A percentile compares a stretch with the other conserved stretches of the same genome.
Evolutionary conservation across 2,888 invertebrate genomes (phyloP).

Genomic region (Chrysolina oricalcia): DNA sequence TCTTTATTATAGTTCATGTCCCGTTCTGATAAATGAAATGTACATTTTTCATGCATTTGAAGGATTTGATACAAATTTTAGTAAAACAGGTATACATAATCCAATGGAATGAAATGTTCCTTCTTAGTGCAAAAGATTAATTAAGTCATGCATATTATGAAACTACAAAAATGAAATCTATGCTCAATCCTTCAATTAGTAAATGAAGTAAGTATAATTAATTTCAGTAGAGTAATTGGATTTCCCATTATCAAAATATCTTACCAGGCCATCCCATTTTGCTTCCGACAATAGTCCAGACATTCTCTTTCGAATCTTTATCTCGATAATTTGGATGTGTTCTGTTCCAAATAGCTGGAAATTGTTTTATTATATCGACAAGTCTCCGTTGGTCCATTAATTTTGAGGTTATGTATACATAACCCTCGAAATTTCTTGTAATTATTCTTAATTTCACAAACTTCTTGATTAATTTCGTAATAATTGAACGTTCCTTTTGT

Average conservation of each 20-base stretch:
- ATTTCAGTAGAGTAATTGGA: not conserved
- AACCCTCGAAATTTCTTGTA: not conserved
- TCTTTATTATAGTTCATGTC: no score
- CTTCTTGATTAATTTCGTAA: not conserved
- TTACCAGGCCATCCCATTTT: slow-evolving; percentile 58
- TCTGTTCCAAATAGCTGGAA: slow-evolving; percentile 62
- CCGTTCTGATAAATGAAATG: no score
- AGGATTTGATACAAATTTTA: no score
- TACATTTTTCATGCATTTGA: no score
- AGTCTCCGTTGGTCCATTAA: slow-evolving; percentile 58
- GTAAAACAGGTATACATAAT: no score
- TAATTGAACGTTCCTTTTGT: not conserved
- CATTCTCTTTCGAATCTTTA: slow-evolving; percentile 57
- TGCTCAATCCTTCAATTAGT: not conserved
- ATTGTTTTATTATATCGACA: slow-evolving; percentile 55
- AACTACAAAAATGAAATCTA: not conserved
- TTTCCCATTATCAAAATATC: not conserved
- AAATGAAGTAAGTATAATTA: not conserved
- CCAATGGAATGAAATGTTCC: no score
- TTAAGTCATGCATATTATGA: not conserved
- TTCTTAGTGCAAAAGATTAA: not conserved
- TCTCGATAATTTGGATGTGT: slow-evolving; percentile 60
- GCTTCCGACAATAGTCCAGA: slow-evolving; percentile 59
- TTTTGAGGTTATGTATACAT: slow-evolving; percentile 49
- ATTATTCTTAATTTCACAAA: not conserved